A percentile compares a stretch with the other conserved stretches of the same genome.
phyloP scores from a whole-genome alignment of 2,888 invertebrate species.

The Orthosia incerta region DNA sequence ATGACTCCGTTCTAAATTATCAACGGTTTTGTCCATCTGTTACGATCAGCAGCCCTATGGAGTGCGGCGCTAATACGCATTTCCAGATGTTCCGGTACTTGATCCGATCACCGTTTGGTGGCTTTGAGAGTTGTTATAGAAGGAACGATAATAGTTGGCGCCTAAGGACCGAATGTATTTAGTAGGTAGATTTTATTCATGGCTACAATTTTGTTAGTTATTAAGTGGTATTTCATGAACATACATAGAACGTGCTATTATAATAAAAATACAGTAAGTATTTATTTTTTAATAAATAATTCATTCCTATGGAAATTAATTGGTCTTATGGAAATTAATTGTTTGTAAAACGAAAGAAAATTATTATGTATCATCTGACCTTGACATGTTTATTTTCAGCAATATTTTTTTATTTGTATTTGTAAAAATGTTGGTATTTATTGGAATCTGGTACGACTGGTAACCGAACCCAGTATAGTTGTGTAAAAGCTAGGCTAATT shows the following conservation, averaged over 20 bases:
- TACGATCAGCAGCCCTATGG: no score
- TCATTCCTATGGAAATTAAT: conserved; percentile 14
- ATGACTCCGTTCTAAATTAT: no score
- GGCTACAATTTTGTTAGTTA: background rate
- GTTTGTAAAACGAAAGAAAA: background rate
- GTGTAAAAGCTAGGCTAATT: no score
- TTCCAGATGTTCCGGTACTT: no score
- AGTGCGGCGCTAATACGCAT: no score
- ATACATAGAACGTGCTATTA: background rate
- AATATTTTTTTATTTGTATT: background rate
- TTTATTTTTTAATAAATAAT: background rate
- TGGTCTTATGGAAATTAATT: background rate
- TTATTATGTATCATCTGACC: background rate
- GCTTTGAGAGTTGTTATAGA: no score
- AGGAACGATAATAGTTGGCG: no score
- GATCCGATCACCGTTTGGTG: no score
- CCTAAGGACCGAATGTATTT: background rate
- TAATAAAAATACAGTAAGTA: background rate
- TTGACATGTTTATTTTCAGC: background rate
- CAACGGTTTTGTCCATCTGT: no score
- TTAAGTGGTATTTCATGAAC: background rate
- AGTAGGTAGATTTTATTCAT: background rate
- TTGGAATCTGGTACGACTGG: no score
- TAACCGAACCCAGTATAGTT: no score
- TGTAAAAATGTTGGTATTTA: no score